phyloP scores from a whole-genome alignment of 2,888 invertebrate species.

The Congeria kusceri region DNA sequence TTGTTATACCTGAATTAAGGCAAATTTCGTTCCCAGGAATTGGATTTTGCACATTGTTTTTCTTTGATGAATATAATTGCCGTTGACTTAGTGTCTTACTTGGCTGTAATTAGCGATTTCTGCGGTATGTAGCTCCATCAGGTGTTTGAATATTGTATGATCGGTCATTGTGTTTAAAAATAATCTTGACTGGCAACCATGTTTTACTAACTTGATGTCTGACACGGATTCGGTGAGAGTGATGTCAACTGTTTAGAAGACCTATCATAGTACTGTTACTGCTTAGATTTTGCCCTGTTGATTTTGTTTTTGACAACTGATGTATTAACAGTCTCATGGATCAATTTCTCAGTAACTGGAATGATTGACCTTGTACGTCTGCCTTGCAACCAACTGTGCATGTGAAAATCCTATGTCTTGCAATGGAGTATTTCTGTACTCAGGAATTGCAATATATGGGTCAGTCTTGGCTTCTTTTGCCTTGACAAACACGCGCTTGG shows the following conservation, averaged over 20 bases:
- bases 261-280: neutral
- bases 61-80: no score
- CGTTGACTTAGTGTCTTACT: neutral
- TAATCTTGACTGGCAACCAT: neutral
- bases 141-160: no score
- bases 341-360: constrained; percentile 7
- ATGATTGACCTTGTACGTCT: constrained; percentile 30
- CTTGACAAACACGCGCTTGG: constrained; percentile 54
- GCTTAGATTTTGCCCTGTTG: neutral
- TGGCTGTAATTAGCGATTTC: neutral
- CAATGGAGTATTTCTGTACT: constrained; percentile 48
- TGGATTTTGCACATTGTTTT: neutral
- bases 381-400: constrained; percentile 42
- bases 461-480: constrained; percentile 29
- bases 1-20: neutral
- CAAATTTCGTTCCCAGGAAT: no score
- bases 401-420: constrained; percentile 33
- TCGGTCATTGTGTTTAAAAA: no score
- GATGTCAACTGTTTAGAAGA: neutral
- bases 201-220: no score
- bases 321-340: neutral
- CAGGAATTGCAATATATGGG: constrained; percentile 40
- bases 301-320: constrained; percentile 8
- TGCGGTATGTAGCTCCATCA: no score
- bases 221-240: no score